These are phyloP conservation scores for Nephrocerus scutellatus DNA, from an alignment of 2,888 invertebrate genomes.

Conservation along the genomic window DNA sequence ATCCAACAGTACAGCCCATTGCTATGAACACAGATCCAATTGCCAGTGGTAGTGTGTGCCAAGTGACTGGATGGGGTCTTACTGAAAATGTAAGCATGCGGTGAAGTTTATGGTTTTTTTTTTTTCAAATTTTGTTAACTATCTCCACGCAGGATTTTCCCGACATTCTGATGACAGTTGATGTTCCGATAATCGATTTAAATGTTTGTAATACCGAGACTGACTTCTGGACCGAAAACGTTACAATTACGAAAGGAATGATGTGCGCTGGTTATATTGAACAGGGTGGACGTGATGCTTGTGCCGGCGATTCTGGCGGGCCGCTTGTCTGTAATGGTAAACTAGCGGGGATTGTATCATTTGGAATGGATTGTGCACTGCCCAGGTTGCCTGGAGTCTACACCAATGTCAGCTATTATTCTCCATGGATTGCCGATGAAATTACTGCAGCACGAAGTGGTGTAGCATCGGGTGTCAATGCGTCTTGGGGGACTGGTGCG, in stretches of 20 bases:
- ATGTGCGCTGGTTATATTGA: conserved; percentile 69
- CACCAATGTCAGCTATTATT: conserved; percentile 53
- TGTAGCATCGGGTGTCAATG: no score
- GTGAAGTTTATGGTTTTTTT: neutral
- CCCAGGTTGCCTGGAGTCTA: conserved; percentile 70
- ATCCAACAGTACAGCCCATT: conserved; percentile 37
- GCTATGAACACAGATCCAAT: conserved; percentile 22
- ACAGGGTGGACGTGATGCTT: conserved; percentile 68
- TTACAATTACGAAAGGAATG: conserved; percentile 55
- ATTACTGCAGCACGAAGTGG: no score
- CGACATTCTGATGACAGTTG: conserved; percentile 30
- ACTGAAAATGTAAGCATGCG: conserved; percentile 30
- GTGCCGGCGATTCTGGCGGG: conserved; percentile 79
- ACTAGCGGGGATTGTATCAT: conserved; percentile 73
- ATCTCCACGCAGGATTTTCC: conserved; percentile 10
- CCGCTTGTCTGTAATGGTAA: conserved; percentile 60
- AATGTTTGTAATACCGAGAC: conserved; percentile 36
- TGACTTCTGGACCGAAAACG: conserved; percentile 13
- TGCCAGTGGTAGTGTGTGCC: conserved; percentile 30
- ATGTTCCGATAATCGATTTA: conserved; percentile 31
- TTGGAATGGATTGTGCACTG: conserved; percentile 71
- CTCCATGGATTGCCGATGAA: conserved; percentile 20
- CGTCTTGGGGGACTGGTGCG: no score
- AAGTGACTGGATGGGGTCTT: conserved; percentile 42
- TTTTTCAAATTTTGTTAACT: neutral